Evolutionary conservation across 2,888 invertebrate genomes (phyloP), one percentile per base, ranked within the genome.

Genomic region (Eudemis profundana): DNA sequence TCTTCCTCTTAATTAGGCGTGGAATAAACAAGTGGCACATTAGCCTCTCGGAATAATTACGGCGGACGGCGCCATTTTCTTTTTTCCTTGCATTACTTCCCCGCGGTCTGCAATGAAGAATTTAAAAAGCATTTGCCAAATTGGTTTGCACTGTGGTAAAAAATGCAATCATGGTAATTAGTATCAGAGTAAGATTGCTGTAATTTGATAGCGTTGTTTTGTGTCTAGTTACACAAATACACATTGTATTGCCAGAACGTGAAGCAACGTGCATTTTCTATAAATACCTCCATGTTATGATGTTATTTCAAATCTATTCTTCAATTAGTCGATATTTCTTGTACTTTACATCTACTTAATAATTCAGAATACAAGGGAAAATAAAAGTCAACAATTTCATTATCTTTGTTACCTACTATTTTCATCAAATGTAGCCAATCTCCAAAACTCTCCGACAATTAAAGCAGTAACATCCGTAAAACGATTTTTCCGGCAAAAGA

Each of bases 1-100:
- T 84, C 85, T 85, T 87, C 85, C 85, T 86, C 88, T 89, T 91
- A 92, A 91, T 92, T 92, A 90, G 90, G 86, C 86, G 79, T 84
- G 87, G 90, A 86, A 90, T 90, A 90, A 91, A 89, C 90, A 90
- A 89, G 85, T 82, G 88, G 87, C 87, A 87, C 87, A 90, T 91
- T 91, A 89, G 88, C 91, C 90, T 87, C 82, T 88, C 84, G 81
- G 83, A 85, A 90, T 91, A 91, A 92, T 91, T 92, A 87, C 80
- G 73, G 79, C 76, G 81, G 86, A 81, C 78, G 83, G n/a, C 80
- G 73, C 68, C 71, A 61, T 73, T 68, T 79, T 79, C 78, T 77
- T 78, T 75, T 72, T 77, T 67, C 77, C 82, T 78, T 73, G 75
- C 78, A 76, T 83, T 82, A 77, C 78, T 81, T 81, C 76, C 78